Evolutionary conservation across 2,797 vertebrate genomes (phyloP).

Genomic region (Chelon auratus): DNA sequence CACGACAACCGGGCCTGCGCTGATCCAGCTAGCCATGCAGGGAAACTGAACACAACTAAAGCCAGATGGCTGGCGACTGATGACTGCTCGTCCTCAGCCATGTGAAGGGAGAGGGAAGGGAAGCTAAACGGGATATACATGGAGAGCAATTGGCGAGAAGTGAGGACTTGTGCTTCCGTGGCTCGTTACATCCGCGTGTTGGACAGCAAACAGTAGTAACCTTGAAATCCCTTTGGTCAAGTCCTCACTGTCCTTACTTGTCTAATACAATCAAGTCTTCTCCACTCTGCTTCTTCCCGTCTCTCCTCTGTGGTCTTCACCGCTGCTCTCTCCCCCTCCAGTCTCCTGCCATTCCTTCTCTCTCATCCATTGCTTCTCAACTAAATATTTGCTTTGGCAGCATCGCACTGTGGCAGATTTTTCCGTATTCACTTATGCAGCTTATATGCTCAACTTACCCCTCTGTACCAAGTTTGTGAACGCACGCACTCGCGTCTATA

Average conservation of each 20-base stretch:
- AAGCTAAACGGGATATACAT: constrained; percentile 24
- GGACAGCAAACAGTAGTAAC: constrained; percentile 64
- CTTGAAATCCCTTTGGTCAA: constrained; percentile 68
- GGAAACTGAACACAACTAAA: constrained; percentile 61
- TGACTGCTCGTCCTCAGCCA: constrained; percentile 54
- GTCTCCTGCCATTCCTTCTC: constrained; percentile 48
- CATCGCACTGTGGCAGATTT: constrained; percentile 47
- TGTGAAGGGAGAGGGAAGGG: constrained; percentile 24
- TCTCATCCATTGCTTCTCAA: constrained; percentile 65
- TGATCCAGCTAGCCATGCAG: constrained; percentile 60
- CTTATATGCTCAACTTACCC: constrained; percentile 38
- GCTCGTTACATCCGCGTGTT: constrained; percentile 64
- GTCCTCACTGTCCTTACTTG: constrained; percentile 32
- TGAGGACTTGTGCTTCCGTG: constrained; percentile 52
- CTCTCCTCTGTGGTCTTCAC: constrained; percentile 30
- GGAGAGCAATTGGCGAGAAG: constrained; percentile 38
- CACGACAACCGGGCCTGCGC: constrained; percentile 67
- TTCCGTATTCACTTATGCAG: constrained; percentile 49
- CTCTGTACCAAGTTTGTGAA: constrained; percentile 25
- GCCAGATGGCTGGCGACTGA: constrained; percentile 78
- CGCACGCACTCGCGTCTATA: constrained; percentile 24
- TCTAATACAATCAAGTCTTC: constrained; percentile 45
- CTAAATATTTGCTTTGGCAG: constrained; percentile 79
- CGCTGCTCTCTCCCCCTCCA: constrained; percentile 46
- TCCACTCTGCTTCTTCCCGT: constrained; percentile 11